These are phyloP conservation scores for Nibea coibor DNA, from an alignment of 2,113 vertebrate species.

Conservation along the genomic window DNA sequence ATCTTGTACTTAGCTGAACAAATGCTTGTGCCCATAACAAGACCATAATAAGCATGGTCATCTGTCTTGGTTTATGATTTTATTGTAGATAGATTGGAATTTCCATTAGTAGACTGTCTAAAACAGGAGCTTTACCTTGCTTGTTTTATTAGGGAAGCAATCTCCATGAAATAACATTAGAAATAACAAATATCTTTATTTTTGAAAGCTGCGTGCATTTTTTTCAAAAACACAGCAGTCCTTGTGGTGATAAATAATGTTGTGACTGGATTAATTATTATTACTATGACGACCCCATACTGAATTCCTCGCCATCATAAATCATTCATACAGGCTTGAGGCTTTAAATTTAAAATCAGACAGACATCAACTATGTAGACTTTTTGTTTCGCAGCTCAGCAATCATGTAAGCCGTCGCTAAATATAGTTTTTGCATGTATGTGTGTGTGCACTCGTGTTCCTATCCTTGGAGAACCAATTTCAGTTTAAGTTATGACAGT, in stretches of 20 bases:
- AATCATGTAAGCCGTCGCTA: not conserved
- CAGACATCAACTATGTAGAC: not conserved
- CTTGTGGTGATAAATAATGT: not conserved
- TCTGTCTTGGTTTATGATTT: not conserved
- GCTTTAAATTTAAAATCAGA: not conserved
- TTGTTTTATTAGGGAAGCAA: not conserved
- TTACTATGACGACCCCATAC: not conserved
- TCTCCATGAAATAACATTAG: not conserved
- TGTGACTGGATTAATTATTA: not conserved
- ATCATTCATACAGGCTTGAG: not conserved
- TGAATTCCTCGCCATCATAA: not conserved
- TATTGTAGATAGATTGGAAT: not conserved
- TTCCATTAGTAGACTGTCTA: not conserved
- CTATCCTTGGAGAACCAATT: not conserved
- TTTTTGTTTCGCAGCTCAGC: not conserved
- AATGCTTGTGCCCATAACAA: not conserved
- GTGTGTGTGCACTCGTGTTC: not conserved
- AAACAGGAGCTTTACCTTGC: not conserved
- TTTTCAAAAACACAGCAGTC: not conserved
- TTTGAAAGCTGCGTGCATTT: not conserved
- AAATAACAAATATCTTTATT: not conserved
- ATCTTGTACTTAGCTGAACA: constrained; percentile 9
- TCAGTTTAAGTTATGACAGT: no score
- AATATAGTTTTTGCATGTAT: not conserved
- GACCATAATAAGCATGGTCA: not conserved